Evolutionary conservation across 2,888 invertebrate genomes (phyloP).

Genomic region (Hyles lineata): DNA sequence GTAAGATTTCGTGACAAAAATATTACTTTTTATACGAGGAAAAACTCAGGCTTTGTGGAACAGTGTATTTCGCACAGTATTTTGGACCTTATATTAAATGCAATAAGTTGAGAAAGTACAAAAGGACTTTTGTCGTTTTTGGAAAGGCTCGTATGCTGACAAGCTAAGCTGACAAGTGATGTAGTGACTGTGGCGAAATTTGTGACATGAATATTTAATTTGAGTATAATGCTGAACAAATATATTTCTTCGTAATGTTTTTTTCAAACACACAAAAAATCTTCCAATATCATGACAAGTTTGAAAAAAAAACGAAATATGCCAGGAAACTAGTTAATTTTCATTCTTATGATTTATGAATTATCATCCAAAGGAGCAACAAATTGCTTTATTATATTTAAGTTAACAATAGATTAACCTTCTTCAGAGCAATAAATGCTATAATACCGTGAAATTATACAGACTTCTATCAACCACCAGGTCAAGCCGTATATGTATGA

Average conservation of each 20-base stretch:
- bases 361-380: no score
- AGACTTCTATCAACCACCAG: no score
- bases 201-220: slow-evolving; percentile 26
- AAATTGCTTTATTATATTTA: no score
- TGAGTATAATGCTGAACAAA: slow-evolving; percentile 4
- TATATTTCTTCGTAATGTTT: not conserved
- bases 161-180: slow-evolving; percentile 23
- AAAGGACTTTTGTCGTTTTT: slow-evolving; percentile 13
- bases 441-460: no score
- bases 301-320: no score
- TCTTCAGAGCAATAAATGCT: no score
- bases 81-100: slow-evolving; percentile 1
- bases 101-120: slow-evolving; percentile 14
- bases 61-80: not conserved
- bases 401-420: no score
- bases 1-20: slow-evolving; percentile 9
- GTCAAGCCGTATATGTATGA: no score
- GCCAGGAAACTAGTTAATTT: no score
- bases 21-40: not conserved
- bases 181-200: slow-evolving; percentile 7
- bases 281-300: no score
- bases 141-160: slow-evolving; percentile 6
- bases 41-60: not conserved
- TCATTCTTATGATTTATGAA: no score
- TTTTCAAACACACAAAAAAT: not conserved